Conservation (phyloP, 2,888 invertebrate genomes). For the Drepana falcataria region DNA sequence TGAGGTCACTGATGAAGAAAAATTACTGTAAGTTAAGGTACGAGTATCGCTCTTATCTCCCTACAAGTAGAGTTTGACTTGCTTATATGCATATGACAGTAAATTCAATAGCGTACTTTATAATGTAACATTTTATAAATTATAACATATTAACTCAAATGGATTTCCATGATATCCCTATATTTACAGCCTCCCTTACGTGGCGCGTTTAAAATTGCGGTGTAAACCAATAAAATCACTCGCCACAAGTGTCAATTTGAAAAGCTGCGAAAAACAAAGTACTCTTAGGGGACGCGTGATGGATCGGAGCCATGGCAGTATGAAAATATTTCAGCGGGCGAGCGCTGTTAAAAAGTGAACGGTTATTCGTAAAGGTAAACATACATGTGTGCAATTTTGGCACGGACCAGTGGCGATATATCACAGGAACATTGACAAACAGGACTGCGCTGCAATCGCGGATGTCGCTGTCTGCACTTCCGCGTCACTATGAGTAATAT, state of each 20-base stretch:
- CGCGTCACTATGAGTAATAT: constrained; percentile 62
- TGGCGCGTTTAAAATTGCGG: not conserved
- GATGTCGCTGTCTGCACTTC: constrained; percentile 62
- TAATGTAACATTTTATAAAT: no score
- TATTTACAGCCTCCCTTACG: not conserved
- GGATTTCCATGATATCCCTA: not conserved
- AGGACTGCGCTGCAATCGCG: constrained; percentile 55
- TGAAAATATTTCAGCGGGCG: not conserved
- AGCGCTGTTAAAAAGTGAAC: constrained; percentile 12
- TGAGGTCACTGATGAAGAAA: no score
- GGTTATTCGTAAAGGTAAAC: constrained; percentile 41
- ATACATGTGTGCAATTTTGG: constrained; percentile 47
- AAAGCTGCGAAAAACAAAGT: not conserved
- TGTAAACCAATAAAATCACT: not conserved
- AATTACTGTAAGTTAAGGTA: no score
- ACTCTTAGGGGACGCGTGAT: not conserved
- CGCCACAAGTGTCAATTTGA: not conserved
- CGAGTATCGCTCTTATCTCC: no score
- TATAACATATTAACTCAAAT: no score
- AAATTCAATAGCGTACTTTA: no score
- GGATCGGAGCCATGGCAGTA: not conserved
- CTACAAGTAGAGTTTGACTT: no score
- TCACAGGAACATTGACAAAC: constrained; percentile 64
- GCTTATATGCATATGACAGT: no score
- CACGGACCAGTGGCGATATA: constrained; percentile 50